Evolutionary conservation across 2,797 vertebrate genomes (phyloP), one percentile per base, ranked within the genome.

Genomic region (Borostomias antarcticus): DNA sequence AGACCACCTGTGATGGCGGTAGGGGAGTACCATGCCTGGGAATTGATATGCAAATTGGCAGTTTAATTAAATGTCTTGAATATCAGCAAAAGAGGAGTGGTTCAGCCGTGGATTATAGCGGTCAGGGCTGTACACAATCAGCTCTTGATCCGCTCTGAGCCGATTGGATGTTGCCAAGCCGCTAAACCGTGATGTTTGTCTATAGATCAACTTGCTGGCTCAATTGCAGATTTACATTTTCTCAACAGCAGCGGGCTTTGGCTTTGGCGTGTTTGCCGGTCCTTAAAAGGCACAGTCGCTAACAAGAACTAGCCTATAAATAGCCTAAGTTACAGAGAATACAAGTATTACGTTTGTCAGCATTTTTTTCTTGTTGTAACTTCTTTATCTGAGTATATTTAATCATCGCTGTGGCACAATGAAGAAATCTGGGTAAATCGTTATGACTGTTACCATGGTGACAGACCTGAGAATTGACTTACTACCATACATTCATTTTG

Each of bases 41-140:
- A 73, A 85, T 89, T 62, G 83, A 83, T 77, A 87, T 88, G 82
- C 85, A 86, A 89, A 88, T 86, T 29, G 29, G 15, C 23, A 64
- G 59, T 79, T 85, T 85, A 80, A 85, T 88, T 84, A 85, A 83
- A 37, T 3, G 3, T 35, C 47, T 15, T 80, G 60, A 79, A 74
- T 75, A 66, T 81, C 61, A 43, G 57, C 53, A 64, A 60, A 33
- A 5, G 40, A 54, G 69, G 64, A 72, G 75, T 67, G 54, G 64
- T 73, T 63, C 40, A 76, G 64, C 69, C 13, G 30, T 69, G 79
- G 77, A 82, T 86, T 79, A 78, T 65, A 48, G 59, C 11, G 33
- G 58, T 62, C 37, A 57, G 30, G 52, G 53, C 26, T 57, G 65
- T 37, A 32, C 26, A 58, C n/a, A 4, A 33, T 64, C 25, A 30